Conservation (phyloP, 2,888 invertebrate species). For the Lepidocyrtinus sp. region DNA sequence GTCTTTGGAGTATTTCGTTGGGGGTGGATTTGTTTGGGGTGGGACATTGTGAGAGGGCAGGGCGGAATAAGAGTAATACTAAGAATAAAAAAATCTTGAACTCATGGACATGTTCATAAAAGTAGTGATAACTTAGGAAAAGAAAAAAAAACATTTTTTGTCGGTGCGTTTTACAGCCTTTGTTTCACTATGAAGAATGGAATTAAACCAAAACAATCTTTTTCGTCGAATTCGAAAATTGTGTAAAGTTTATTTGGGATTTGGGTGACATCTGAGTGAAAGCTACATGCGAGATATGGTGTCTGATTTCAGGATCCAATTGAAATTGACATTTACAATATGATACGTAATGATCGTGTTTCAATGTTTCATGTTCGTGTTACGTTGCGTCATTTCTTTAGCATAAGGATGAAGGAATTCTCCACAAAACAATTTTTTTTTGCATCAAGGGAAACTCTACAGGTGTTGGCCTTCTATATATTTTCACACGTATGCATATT, state of each 20-base stretch:
- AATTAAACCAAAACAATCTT: neutral
- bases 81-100: slow-evolving; percentile 60
- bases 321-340: no score
- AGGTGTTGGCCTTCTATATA: slow-evolving; percentile 56
- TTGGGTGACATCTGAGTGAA: no score
- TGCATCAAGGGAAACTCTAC: slow-evolving; percentile 53
- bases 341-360: no score
- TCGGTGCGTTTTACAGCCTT: neutral
- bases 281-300: no score
- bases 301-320: no score
- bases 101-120: slow-evolving; percentile 63
- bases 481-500: slow-evolving; percentile 12
- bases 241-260: no score
- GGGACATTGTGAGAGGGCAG: neutral
- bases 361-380: neutral
- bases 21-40: neutral
- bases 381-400: neutral
- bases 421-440: no score
- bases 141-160: neutral
- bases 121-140: slow-evolving; percentile 50
- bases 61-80: no score
- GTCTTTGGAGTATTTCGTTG: neutral
- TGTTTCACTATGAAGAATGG: neutral
- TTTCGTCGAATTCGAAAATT: neutral
- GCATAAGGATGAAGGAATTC: no score